Conservation (phyloP, 2,113 vertebrate species). For the Trichechus manatus region DNA sequence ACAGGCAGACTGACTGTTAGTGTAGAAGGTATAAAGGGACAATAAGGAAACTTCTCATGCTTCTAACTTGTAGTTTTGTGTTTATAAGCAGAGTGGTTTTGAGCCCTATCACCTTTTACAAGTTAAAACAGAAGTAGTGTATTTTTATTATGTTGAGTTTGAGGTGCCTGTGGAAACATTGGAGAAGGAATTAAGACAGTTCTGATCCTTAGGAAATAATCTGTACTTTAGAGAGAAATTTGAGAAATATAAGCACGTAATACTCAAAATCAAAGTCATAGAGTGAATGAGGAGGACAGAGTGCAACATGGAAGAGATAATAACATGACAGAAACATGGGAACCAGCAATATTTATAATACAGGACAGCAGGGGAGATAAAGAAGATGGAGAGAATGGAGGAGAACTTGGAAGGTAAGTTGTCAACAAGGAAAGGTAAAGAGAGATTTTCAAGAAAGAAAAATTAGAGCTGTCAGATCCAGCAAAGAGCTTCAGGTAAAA, state of each 20-base stretch:
- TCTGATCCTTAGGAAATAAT: background rate
- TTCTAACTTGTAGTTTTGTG: background rate
- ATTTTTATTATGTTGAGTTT: background rate
- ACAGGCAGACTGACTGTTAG: background rate
- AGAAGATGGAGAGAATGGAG: background rate
- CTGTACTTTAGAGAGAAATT: background rate
- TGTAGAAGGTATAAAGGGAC: background rate
- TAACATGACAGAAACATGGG: background rate
- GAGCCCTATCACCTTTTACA: background rate
- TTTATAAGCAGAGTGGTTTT: background rate
- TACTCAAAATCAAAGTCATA: background rate
- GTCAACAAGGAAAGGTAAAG: background rate
- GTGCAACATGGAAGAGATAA: background rate
- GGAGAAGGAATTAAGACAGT: background rate
- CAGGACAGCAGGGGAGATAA: background rate
- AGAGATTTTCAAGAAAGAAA: background rate
- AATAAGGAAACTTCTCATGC: background rate
- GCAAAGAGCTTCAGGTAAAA: background rate
- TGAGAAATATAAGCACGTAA: background rate
- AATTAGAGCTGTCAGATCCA: background rate
- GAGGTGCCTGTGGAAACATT: background rate
- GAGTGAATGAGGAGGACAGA: background rate
- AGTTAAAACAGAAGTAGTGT: background rate
- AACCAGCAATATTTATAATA: background rate
- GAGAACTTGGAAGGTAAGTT: background rate